Base-by-base conservation (phyloP, 2,888 invertebrate genomes). In the Poecilus cupreus region DNA sequence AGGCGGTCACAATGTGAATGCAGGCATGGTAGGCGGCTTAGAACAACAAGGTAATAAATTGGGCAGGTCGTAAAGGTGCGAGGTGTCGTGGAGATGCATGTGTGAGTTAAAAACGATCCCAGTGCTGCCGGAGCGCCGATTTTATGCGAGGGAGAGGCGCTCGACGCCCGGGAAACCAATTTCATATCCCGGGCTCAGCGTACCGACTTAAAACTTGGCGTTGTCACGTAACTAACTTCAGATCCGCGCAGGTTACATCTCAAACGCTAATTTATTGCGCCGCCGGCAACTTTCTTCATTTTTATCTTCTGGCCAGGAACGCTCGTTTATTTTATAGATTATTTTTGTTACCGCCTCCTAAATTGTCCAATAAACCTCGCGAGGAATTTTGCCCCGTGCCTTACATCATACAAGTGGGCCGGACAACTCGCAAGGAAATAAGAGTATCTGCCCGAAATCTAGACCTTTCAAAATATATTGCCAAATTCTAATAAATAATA, bases 281-380 rank as follows among this genome's bases (percentile, higher is more conserved):
- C 18, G 39, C 37, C 10, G 37, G 37, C 22, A 70, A 70, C 70
- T 70, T 70, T 70, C 70, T 70, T 70, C 70, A 70, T 70, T 70
- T 70, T 70, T 70, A 70, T 70, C 70, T 70, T 10, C 39, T 43
- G 39, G 37, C 70, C 39, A 16, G 37, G 64, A 39, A 70, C 70
- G 70, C 70, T 37, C 70, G 70, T 70, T 70, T 70, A 70, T 70
- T 70, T 70, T 70, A 70, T 70, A 39, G 70, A 70, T 70, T 54
- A 54, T 54, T 54, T 54, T 54, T 54, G 54, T 54, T 70, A 70
- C 70, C 70, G 70, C 70, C 70, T 39, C 37, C 70, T 70, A 37
- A 39, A 70, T 70, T 70, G 70, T 70, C 70, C 70, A 70, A 70
- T 70, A 70, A 39, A 64, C 22, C 39, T 32, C 4, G 32, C 32